phyloP scores from a whole-genome alignment of 2,888 invertebrate species.

The Anthrax anthrax region DNA sequence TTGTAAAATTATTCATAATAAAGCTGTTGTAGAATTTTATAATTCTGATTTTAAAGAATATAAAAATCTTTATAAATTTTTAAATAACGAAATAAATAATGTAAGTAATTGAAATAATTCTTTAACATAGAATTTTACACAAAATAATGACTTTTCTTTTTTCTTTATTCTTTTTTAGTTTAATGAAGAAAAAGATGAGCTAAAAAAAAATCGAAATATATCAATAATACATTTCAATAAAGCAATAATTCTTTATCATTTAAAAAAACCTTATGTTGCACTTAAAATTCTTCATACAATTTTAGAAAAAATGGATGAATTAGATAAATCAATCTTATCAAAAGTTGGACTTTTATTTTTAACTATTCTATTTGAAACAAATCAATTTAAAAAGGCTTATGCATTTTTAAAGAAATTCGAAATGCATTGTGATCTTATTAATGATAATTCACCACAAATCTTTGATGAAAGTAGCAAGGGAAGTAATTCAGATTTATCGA shows the following conservation, averaged over 20 bases:
- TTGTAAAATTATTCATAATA: conserved; percentile 39
- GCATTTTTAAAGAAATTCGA: conserved; percentile 24
- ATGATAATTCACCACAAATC: background rate
- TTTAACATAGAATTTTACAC: background rate
- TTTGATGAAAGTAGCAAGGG: background rate
- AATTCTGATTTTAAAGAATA: conserved; percentile 57
- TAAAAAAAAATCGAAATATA: conserved; percentile 3
- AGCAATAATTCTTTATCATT: conserved; percentile 29
- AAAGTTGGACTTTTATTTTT: conserved; percentile 27
- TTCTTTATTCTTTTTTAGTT: background rate
- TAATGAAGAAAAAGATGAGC: conserved; percentile 3
- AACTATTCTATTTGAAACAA: conserved; percentile 27
- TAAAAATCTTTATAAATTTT: conserved; percentile 52
- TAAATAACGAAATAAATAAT: conserved; percentile 36
- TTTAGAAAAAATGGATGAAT: conserved; percentile 21
- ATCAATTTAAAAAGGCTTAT: conserved; percentile 29
- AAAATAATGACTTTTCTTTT: background rate
- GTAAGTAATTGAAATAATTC: conserved; percentile 10
- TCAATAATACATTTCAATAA: conserved; percentile 18
- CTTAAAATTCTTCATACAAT: conserved; percentile 24
- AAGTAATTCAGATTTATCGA: background rate
- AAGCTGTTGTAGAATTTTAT: conserved; percentile 69
- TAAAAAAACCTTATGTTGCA: conserved; percentile 28
- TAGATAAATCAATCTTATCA: conserved; percentile 24
- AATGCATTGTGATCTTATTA: background rate